Evolutionary conservation across 2,113 vertebrate genomes (phyloP), one percentile per base, ranked within the genome.

Genomic region (Cervus canadensis): DNA sequence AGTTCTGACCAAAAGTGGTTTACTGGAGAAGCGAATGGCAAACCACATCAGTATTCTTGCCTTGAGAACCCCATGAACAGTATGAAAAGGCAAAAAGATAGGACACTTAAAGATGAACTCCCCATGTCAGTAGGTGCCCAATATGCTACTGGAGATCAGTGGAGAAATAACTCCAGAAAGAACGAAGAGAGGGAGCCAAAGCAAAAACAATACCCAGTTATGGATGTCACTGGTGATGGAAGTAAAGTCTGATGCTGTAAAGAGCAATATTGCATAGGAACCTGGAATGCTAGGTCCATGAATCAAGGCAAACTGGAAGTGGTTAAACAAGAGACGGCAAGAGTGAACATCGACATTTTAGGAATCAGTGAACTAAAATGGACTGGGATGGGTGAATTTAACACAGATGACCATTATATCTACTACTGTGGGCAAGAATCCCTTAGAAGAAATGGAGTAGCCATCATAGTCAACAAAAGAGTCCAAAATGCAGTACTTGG

Each of bases 1-100:
- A 71, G n/a, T 21, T 71, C 67, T 71, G n/a, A 40, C 33, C 10
- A 19, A 60, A 19, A 36, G 10, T 23, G 10, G 67, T 23, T n/a
- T 23, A 6, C n/a, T 40, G n/a, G n/a, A 36, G n/a, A 23, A 71
- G n/a, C 0, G 1, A 71, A 40, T 71, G 10, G 10, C 67, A 40
- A 71, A 71, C n/a, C n/a, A 71, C 0, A 23, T 71, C n/a, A 71
- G 21, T 12, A 71, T 40, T 71, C 67, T 23, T 71, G 67, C n/a
- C n/a, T 36, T 71, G 67, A 71, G n/a, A 71, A 40, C 10, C n/a
- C 17, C n/a, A 40, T 23, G n/a, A 71, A 40, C n/a, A 71, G 67
- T 12, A 12, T 40, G 67, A 40, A 71, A 17, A 71, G 36, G 19
- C 19, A 23, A 40, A 71, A 71, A 71, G 17, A 21, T 12, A 36